A percentile compares a stretch with the other conserved stretches of the same genome.
These are phyloP conservation scores for Agapornis canus DNA, from an alignment of 2,797 vertebrate species.

Conservation along the genomic window DNA sequence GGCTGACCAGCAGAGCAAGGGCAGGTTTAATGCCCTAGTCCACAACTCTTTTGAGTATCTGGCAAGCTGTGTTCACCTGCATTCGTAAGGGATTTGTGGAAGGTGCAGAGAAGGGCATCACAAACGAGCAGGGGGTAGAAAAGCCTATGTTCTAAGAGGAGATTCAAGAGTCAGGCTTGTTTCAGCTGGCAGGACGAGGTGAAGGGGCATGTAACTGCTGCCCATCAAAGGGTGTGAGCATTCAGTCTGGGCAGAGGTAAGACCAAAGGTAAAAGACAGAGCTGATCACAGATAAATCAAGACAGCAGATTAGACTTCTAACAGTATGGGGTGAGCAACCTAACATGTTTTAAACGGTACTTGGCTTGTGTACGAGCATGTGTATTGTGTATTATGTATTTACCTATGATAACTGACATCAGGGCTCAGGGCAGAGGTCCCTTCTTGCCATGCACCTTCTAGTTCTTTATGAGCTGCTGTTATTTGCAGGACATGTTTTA, in stretches of 20 bases:
- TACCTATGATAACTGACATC: background rate
- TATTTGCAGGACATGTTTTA: background rate
- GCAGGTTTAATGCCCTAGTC: background rate
- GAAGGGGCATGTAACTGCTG: background rate
- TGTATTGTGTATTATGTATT: background rate
- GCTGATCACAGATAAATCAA: background rate
- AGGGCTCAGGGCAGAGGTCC: background rate
- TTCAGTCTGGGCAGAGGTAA: background rate
- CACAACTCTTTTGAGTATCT: background rate
- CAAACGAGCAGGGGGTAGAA: background rate
- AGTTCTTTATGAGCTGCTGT: background rate
- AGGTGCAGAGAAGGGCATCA: background rate
- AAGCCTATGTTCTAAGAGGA: background rate
- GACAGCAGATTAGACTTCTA: background rate
- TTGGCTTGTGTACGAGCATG: background rate
- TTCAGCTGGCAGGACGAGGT: background rate
- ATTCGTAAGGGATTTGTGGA: background rate
- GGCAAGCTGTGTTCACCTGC: background rate
- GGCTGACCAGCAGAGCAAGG: background rate
- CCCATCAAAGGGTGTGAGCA: background rate
- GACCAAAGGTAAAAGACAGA: background rate
- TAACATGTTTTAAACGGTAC: background rate
- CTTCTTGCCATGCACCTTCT: background rate
- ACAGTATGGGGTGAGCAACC: background rate
- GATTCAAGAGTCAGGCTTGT: background rate